Evolutionary conservation across 2,888 invertebrate genomes (phyloP).

Genomic region (Phania funesta): DNA sequence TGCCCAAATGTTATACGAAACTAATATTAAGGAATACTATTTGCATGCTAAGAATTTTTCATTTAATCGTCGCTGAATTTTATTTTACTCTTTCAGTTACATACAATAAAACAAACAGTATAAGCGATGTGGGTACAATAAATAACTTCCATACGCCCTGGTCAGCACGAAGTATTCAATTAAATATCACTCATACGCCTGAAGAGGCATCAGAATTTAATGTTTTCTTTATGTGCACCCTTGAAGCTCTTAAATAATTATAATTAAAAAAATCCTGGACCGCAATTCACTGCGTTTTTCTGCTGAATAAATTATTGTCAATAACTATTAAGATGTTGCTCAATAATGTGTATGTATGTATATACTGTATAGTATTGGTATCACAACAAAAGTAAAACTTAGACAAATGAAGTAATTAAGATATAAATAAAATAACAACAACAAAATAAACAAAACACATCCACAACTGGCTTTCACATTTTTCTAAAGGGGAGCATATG

Average conservation of each 20-base stretch:
- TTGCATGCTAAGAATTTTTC: not conserved
- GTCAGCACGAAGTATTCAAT: constrained; percentile 23
- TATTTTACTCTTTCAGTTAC: not conserved
- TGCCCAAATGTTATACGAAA: not conserved
- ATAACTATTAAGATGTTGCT: not conserved
- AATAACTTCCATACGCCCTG: constrained; percentile 10
- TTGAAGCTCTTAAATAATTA: too few species aligned
- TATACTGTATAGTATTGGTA: not conserved
- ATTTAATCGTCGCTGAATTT: not conserved
- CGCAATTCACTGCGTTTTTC: too few species aligned
- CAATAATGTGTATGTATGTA: too few species aligned
- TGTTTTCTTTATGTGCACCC: not conserved
- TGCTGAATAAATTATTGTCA: not conserved
- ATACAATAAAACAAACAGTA: not conserved
- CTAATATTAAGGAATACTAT: not conserved
- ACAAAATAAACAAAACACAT: not conserved
- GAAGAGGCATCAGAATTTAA: not conserved
- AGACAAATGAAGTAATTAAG: not conserved
- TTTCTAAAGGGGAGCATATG: too few species aligned
- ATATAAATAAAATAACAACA: not conserved
- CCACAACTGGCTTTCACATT: not conserved
- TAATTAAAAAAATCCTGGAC: too few species aligned
- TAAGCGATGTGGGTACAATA: not conserved
- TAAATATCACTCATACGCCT: constrained; percentile 1
- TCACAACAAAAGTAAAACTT: not conserved